Base-by-base conservation (phyloP, 2,113 vertebrate genomes). In the Muscicapa adusta region DNA sequence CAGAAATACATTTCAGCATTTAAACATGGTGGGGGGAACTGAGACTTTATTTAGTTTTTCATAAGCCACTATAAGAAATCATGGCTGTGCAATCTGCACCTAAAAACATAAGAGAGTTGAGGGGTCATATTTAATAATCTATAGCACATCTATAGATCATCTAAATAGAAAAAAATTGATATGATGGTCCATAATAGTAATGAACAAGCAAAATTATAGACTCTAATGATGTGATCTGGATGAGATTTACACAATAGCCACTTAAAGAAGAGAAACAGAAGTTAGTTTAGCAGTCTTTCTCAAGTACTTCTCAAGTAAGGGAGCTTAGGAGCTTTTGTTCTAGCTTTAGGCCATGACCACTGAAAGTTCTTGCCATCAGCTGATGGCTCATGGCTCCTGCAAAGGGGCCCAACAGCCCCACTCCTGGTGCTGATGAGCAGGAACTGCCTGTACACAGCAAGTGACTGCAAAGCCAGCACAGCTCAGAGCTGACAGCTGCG, bases 401-500 rank as follows among this genome's bases (percentile, higher is more conserved):
- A 2, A 38, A 47, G 5, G 0, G 54, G 13, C 50, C 61, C 1
- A 2, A 62, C 2, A 22, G 33, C 45, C 33, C 54, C 45, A 34
- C 5, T 22, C 26, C n/a, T 15, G 68, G 24, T 10, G 36, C 33
- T 42, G 62, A 25, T 9, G 71, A 72, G 68, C 48, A 67, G 34
- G 48, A 36, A 48, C 66, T 12, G 62, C 13, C 61, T 8, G 13
- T 7, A 40, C 33, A 10, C 6, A 43, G 48, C 77, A 50, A 36
- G 47, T 1, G 3, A 70, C 34, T 3, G n/a, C 1, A 0, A 33
- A 72, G 23, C 20, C 54, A 54, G 74, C 18, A n/a, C 1, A 2
- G n/a, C 23, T 62, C 62, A 40, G 58, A 22, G 40, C 36, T n/a
- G 68, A 4, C 36, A 31, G 9, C 2, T 43, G 7, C 12, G 22